phyloP scores from a whole-genome alignment of 2,888 invertebrate genomes.

The Nymphalis polychloros region DNA sequence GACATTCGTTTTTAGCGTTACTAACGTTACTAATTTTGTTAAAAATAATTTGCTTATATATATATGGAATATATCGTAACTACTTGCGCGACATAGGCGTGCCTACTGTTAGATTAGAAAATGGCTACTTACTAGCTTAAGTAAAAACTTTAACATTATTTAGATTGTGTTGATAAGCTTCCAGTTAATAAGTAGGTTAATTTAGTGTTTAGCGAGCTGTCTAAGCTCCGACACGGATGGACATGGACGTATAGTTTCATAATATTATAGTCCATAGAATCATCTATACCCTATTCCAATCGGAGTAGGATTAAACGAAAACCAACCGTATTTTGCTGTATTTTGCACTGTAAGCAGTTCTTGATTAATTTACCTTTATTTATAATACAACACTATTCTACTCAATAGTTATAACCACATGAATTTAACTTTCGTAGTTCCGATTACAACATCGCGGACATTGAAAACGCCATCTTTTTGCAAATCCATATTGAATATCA shows the following conservation, averaged over 20 bases:
- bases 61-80: slow-evolving; percentile 1
- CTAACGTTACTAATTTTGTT: neutral
- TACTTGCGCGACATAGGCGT: neutral
- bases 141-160: neutral
- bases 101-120: slow-evolving; percentile 4
- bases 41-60: neutral
- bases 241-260: neutral
- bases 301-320: no score
- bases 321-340: neutral
- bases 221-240: neutral
- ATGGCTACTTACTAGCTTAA: neutral
- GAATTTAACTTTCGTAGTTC: no score
- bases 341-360: no score
- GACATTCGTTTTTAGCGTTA: neutral
- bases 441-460: no score
- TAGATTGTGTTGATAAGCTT: neutral
- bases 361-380: no score
- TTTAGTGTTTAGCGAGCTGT: neutral
- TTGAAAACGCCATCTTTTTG: no score
- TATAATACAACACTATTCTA: no score
- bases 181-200: neutral
- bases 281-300: neutral
- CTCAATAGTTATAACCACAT: no score
- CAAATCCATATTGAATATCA: no score
- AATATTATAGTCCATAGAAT: neutral